Percentiles rank a stretch among this genome's conserved stretches.
These are phyloP conservation scores for Porites rus DNA, from an alignment of 92 coral and sea anemone genomes.

Conservation along the genomic window DNA sequence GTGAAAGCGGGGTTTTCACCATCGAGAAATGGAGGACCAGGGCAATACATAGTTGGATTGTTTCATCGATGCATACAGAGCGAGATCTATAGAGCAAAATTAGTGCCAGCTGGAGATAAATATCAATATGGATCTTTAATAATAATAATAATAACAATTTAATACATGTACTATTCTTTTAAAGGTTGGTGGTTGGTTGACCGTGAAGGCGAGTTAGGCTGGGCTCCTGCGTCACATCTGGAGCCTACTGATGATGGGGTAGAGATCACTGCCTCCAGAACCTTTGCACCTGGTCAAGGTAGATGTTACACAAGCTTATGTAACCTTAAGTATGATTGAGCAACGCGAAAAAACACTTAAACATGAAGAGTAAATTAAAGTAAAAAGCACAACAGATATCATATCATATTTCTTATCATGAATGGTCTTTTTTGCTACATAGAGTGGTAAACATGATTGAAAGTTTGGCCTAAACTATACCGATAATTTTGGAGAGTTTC, in stretches of 20 bases:
- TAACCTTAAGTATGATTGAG: background rate
- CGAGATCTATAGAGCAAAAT: too few relatives aligned
- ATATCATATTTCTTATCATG: background rate
- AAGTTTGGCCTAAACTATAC: too few relatives aligned
- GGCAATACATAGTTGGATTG: too few relatives aligned
- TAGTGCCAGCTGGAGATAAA: too few relatives aligned
- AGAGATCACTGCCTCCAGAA: conserved; percentile 43
- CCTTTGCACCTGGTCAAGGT: conserved; percentile 72
- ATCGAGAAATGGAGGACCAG: too few relatives aligned
- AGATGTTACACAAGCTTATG: background rate
- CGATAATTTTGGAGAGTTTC: too few relatives aligned
- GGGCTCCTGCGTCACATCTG: conserved; percentile 74
- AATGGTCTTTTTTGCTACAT: too few relatives aligned
- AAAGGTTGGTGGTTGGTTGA: conserved; percentile 81
- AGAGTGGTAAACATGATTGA: too few relatives aligned
- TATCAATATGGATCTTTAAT: too few relatives aligned
- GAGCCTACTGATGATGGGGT: conserved; percentile 63
- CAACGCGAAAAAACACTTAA: background rate
- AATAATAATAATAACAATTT: too few relatives aligned
- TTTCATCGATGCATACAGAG: too few relatives aligned
- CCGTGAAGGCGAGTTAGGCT: conserved; percentile 57
- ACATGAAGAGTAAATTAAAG: background rate
- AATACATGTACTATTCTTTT: background rate
- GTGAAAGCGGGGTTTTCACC: too few relatives aligned
- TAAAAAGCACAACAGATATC: background rate